Evolutionary conservation across 2,888 invertebrate species (phyloP).

Genomic region (Clistopyga incitator): DNA sequence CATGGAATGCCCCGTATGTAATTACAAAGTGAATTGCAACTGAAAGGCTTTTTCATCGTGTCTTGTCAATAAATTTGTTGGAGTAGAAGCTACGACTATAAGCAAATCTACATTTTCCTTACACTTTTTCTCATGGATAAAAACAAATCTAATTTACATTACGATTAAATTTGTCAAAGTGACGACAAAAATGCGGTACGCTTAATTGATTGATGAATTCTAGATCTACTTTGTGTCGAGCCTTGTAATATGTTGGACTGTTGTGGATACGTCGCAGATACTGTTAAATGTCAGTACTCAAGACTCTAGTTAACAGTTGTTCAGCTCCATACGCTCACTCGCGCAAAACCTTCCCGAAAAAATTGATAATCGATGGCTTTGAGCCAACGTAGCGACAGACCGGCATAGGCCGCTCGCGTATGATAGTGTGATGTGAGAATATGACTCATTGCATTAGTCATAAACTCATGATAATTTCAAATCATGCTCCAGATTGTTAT

Average conservation of each 20-base stretch:
- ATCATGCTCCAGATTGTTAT: conserved; percentile 27
- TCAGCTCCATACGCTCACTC: neutral
- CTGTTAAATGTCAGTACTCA: conserved; percentile 24
- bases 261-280: neutral
- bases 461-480: conserved; percentile 31
- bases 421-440: conserved; percentile 22
- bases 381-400: conserved; percentile 15
- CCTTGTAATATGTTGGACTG: neutral
- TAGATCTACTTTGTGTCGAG: neutral
- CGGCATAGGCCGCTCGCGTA: conserved; percentile 38
- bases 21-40: conserved; percentile 13
- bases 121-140: neutral
- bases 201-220: neutral
- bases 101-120: neutral
- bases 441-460: conserved; percentile 60
- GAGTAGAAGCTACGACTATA: neutral
- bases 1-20: too few species aligned
- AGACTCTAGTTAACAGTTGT: conserved; percentile 8
- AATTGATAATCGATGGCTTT: conserved; percentile 33
- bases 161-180: neutral
- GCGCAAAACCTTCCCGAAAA: conserved; percentile 18
- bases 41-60: conserved; percentile 12
- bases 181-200: neutral
- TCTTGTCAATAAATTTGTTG: neutral
- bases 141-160: neutral